Evolutionary conservation across 2,113 vertebrate genomes (phyloP).

Genomic region (Amazona guildingii): DNA sequence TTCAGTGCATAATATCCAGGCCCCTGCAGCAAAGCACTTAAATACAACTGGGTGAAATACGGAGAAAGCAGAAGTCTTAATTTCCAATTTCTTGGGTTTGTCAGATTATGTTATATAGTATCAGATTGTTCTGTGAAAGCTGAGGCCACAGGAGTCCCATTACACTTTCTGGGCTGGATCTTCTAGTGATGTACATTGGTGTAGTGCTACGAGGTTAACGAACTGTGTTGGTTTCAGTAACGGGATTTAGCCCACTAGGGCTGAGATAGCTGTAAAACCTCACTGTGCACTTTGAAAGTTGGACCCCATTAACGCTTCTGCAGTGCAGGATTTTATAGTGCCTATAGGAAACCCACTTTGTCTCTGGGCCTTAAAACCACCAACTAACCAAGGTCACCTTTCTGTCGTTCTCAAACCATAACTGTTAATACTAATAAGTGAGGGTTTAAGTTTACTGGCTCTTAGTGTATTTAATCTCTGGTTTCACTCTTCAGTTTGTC

Average conservation of each 20-base stretch:
- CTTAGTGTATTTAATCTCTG: neutral
- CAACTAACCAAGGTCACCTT: neutral
- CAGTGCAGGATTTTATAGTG: slow-evolving; percentile 25
- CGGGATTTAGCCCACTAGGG: neutral
- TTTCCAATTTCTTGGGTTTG: slow-evolving; percentile 28
- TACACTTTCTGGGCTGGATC: neutral
- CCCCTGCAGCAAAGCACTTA: neutral
- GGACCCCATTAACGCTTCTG: neutral
- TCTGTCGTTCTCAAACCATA: neutral
- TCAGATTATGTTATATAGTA: slow-evolving; percentile 39
- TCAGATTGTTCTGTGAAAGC: slow-evolving; percentile 40
- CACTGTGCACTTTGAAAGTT: neutral
- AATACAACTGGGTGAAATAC: slow-evolving; percentile 37
- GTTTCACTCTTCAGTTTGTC: neutral
- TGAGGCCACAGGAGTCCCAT: slow-evolving; percentile 42
- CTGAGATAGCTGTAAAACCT: slow-evolving; percentile 46
- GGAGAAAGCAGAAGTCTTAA: slow-evolving; percentile 21
- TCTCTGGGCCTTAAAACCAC: neutral
- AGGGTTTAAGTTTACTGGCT: neutral
- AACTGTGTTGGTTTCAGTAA: neutral
- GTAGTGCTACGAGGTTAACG: neutral
- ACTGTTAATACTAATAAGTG: slow-evolving; percentile 38
- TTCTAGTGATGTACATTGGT: neutral
- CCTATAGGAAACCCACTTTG: neutral
- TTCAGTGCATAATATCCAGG: neutral